Percentiles rank a stretch among this genome's conserved stretches.
Evolutionary conservation across 2,888 invertebrate genomes (phyloP).

Genomic region (Ornithoptera priamus): DNA sequence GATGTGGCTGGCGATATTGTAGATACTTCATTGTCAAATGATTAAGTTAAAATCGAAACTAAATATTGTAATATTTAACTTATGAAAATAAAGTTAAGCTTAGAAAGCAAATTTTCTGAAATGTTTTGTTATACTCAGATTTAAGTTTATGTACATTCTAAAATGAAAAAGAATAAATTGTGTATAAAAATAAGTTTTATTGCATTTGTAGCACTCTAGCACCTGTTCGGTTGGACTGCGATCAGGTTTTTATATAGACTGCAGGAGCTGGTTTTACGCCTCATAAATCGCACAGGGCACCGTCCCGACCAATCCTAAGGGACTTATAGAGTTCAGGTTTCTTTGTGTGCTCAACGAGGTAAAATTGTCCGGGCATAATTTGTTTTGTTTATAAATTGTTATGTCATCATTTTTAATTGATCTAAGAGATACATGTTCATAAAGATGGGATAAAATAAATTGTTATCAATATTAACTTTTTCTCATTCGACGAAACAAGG

Average conservation of each 20-base stretch:
- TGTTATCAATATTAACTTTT: no score
- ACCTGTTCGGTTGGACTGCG: slow-evolving; percentile 6
- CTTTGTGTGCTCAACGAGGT: not conserved
- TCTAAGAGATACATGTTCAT: no score
- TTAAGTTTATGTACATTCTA: not conserved
- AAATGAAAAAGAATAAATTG: slow-evolving; percentile 7
- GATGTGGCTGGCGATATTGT: no score
- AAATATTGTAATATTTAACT: no score
- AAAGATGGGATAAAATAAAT: no score
- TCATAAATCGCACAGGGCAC: slow-evolving; percentile 13
- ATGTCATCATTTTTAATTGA: not conserved
- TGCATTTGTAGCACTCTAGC: not conserved
- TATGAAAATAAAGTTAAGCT: not conserved
- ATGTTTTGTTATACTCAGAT: not conserved
- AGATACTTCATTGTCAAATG: no score
- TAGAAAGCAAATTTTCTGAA: not conserved
- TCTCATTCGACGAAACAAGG: no score
- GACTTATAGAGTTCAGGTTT: slow-evolving; percentile 20
- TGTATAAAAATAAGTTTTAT: slow-evolving; percentile 1
- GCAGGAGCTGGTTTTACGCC: slow-evolving; percentile 12
- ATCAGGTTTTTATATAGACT: slow-evolving; percentile 11
- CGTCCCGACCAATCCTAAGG: slow-evolving; percentile 14
- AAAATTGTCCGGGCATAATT: not conserved
- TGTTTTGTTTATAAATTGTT: not conserved
- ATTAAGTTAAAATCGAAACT: no score